Percentiles rank a stretch among this genome's conserved stretches.
Conservation (phyloP, 2,888 invertebrate species). For the Hirudinaria manillensis region DNA sequence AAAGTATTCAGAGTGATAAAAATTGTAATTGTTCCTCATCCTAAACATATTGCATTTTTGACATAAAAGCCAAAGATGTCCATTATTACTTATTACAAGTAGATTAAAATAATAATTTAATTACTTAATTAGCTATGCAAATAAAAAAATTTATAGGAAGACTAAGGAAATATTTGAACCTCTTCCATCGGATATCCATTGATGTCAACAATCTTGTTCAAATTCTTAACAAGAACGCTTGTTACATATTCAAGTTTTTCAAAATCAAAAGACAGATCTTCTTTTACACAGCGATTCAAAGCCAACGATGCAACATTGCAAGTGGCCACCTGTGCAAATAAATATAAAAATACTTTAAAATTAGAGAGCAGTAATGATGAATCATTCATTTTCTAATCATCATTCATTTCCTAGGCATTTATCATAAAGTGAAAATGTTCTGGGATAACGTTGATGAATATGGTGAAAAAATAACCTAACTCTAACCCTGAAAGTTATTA, state of each 20-base stretch:
- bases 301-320: conserved; percentile 96
- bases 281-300: conserved; percentile 80
- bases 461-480: too few relatives aligned
- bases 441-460: too few relatives aligned
- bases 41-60: too few relatives aligned
- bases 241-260: conserved; percentile 75
- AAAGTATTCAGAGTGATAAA: too few relatives aligned
- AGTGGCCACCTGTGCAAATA: conserved; percentile 67
- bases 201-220: conserved; percentile 92
- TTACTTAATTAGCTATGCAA: neutral
- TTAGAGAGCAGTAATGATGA: neutral
- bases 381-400: too few relatives aligned
- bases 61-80: too few relatives aligned
- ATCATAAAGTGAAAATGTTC: too few relatives aligned
- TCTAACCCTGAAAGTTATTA: too few relatives aligned
- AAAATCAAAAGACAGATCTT: conserved; percentile 74
- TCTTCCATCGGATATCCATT: conserved; percentile 91
- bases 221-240: conserved; percentile 80
- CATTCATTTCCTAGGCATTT: too few relatives aligned
- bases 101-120: too few relatives aligned
- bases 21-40: too few relatives aligned
- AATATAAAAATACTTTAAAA: neutral
- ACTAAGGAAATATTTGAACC: conserved; percentile 56
- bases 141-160: neutral
- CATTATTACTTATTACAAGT: too few relatives aligned